Evolutionary conservation across 2,888 invertebrate genomes (phyloP).

Genomic region (Isoperla grammatica): DNA sequence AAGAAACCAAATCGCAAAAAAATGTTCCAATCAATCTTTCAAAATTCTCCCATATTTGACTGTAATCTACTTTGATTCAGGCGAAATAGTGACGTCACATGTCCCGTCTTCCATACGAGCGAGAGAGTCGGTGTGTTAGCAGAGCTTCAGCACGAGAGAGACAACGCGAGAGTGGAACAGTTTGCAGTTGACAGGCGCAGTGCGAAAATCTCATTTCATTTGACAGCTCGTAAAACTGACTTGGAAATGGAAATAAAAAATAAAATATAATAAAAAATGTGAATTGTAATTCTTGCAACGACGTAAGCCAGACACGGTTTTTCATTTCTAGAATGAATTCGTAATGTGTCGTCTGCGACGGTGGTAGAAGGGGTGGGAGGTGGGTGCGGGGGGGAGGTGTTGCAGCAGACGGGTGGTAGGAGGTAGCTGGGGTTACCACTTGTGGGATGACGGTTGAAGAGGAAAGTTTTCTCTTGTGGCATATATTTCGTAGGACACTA

Average conservation of each 20-base stretch:
- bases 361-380: neutral
- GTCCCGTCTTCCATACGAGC: neutral
- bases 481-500: too few relatives aligned
- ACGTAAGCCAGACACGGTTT: neutral
- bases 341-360: neutral
- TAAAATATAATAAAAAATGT: conserved; percentile 19
- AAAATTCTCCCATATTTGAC: too few relatives aligned
- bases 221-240: conserved; percentile 16
- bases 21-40: too few relatives aligned
- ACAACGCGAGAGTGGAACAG: neutral
- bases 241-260: conserved; percentile 13
- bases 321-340: conserved; percentile 11
- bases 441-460: too few relatives aligned
- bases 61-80: too few relatives aligned
- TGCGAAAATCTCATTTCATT: conserved; percentile 19
- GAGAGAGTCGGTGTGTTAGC: neutral
- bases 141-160: neutral
- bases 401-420: too few relatives aligned
- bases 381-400: neutral
- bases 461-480: too few relatives aligned
- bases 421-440: too few relatives aligned
- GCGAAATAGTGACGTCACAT: too few relatives aligned
- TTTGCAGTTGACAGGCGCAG: conserved; percentile 15
- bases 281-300: conserved; percentile 12
- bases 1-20: too few relatives aligned